A percentile compares a stretch with the other conserved stretches of the same genome.
Conservation (phyloP, 2,797 vertebrate genomes). For the Falco columbarius region DNA sequence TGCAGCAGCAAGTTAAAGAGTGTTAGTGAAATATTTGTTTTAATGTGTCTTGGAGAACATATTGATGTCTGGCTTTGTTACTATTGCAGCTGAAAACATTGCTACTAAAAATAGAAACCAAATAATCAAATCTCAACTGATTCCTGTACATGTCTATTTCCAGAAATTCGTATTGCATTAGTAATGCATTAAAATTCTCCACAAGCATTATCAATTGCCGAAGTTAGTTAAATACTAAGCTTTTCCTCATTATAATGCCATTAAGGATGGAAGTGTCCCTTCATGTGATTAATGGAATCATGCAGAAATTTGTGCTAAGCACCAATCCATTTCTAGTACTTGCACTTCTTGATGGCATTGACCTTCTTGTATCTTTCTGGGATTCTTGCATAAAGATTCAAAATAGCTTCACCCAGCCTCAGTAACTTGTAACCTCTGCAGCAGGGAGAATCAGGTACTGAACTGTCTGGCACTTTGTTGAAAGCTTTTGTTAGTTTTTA, state of each 20-base stretch:
- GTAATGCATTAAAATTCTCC: constrained; percentile 43
- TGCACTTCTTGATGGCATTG: not conserved
- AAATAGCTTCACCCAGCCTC: not conserved
- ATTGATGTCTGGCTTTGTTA: not conserved
- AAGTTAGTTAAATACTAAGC: constrained; percentile 44
- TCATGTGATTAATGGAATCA: constrained; percentile 45
- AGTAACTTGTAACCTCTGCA: not conserved
- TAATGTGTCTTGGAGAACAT: not conserved
- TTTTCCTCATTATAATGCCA: constrained; percentile 61
- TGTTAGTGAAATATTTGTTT: not conserved
- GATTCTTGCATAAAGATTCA: not conserved
- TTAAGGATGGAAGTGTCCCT: constrained; percentile 44
- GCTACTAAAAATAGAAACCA: not conserved
- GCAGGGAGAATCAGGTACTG: not conserved
- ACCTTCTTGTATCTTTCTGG: not conserved
- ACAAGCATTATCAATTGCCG: constrained; percentile 15
- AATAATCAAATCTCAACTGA: constrained; percentile 32
- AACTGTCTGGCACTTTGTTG: not conserved
- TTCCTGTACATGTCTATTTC: constrained; percentile 25
- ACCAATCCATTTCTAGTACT: not conserved
- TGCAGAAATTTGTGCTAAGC: constrained; percentile 17
- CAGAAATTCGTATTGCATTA: constrained; percentile 15
- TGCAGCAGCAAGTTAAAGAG: not conserved
- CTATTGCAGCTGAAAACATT: not conserved
- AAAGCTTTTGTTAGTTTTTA: not conserved